Evolutionary conservation across 2,797 vertebrate genomes (phyloP).

Genomic region (Rhinella marina): DNA sequence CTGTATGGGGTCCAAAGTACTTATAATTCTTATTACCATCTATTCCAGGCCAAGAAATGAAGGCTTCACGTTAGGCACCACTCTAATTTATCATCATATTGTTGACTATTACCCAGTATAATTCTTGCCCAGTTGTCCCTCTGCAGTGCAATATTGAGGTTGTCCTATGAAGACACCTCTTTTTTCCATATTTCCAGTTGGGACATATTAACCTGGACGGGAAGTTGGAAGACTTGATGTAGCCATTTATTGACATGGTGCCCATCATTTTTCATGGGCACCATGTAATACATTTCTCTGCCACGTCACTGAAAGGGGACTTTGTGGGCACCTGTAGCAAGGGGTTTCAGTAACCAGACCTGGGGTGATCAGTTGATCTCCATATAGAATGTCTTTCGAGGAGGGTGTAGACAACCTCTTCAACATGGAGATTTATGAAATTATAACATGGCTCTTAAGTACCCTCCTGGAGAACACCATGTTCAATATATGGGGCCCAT

Average conservation of each 20-base stretch:
- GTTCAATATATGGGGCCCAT: neutral
- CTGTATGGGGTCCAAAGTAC: neutral
- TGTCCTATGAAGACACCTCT: neutral
- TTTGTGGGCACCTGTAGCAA: too few species aligned
- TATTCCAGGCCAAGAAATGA: neutral
- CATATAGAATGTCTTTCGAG: neutral
- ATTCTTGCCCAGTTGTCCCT: neutral
- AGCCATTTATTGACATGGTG: neutral
- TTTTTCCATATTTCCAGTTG: neutral
- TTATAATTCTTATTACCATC: neutral
- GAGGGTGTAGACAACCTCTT: neutral
- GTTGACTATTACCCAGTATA: neutral
- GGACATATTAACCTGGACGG: neutral
- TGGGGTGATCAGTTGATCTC: neutral
- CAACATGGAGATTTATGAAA: neutral
- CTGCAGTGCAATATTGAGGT: neutral
- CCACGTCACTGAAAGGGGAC: too few species aligned
- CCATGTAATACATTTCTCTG: too few species aligned
- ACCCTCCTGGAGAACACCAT: neutral
- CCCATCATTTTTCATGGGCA: too few species aligned
- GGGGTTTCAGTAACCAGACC: too few species aligned
- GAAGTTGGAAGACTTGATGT: neutral
- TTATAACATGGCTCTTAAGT: neutral
- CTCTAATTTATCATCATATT: neutral
- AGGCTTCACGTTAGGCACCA: neutral